Evolutionary conservation across 2,113 vertebrate genomes (phyloP).

Genomic region (Labrus mixtus): DNA sequence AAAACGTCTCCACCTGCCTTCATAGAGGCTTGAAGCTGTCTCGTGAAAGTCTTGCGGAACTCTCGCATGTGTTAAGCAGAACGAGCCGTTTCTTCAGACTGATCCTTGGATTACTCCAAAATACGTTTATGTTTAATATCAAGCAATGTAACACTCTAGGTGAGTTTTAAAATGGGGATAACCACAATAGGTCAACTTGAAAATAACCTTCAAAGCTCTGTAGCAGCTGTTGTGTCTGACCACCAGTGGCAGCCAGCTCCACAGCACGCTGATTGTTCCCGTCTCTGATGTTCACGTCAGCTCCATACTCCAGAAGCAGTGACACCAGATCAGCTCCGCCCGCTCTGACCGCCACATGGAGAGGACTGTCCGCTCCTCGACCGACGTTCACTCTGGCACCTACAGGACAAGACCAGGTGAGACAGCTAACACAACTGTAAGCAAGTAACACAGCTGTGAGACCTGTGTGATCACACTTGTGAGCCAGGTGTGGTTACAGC

Average conservation of each 20-base stretch:
- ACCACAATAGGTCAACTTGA: no score
- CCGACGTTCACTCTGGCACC: conserved; percentile 67
- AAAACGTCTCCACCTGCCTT: no score
- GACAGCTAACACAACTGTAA: no score
- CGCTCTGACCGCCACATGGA: conserved; percentile 65
- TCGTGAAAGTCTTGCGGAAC: no score
- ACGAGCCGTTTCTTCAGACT: no score
- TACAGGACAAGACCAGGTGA: conserved; percentile 2
- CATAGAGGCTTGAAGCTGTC: no score
- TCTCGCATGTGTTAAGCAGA: no score
- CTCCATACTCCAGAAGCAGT: conserved; percentile 67
- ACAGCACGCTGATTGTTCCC: conserved; percentile 51
- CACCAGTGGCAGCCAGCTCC: conserved; percentile 63
- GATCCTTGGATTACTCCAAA: no score
- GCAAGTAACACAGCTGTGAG: not conserved
- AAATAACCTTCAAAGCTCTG: conserved; percentile 61
- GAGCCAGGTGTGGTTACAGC: no score
- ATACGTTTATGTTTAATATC: no score
- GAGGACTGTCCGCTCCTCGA: conserved; percentile 60
- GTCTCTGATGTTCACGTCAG: conserved; percentile 63
- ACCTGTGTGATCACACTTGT: no score
- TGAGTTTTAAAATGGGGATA: not conserved
- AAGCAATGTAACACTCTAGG: no score
- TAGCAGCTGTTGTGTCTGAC: conserved; percentile 56
- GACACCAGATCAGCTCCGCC: conserved; percentile 62